Conservation (phyloP, 2,888 invertebrate genomes). For the Lymantria dispar region DNA sequence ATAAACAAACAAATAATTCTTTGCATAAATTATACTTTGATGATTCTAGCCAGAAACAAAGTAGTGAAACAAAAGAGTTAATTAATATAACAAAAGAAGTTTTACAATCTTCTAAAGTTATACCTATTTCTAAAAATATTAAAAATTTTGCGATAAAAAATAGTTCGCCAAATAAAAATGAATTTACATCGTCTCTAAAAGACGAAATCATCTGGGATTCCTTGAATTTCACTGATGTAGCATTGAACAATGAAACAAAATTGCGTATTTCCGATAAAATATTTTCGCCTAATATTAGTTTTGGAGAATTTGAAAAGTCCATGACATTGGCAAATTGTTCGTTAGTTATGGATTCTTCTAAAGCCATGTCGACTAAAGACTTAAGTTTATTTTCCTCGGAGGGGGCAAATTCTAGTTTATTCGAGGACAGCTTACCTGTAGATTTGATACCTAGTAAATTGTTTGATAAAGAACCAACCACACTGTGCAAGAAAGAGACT, state of each 20-base stretch:
- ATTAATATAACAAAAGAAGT: background rate
- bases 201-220: slow-evolving; percentile 68
- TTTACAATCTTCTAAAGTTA: background rate
- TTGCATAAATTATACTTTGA: background rate
- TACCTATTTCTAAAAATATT: background rate
- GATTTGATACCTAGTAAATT: slow-evolving; percentile 76
- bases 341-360: slow-evolving; percentile 27
- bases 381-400: slow-evolving; percentile 71
- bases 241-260: slow-evolving; percentile 56
- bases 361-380: slow-evolving; percentile 50
- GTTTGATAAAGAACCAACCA: slow-evolving; percentile 54
- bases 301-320: slow-evolving; percentile 49
- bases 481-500: slow-evolving; percentile 25
- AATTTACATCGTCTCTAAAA: background rate
- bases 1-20: background rate
- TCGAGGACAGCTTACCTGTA: slow-evolving; percentile 81
- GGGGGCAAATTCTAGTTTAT: slow-evolving; percentile 78
- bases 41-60: background rate
- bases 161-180: background rate
- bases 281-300: slow-evolving; percentile 65
- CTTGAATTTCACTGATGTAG: slow-evolving; percentile 57
- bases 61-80: background rate
- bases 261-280: slow-evolving; percentile 43
- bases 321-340: slow-evolving; percentile 13
- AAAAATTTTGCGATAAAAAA: background rate